phyloP scores from a whole-genome alignment of 2,888 invertebrate species.

The Gastrophysa polygoni region DNA sequence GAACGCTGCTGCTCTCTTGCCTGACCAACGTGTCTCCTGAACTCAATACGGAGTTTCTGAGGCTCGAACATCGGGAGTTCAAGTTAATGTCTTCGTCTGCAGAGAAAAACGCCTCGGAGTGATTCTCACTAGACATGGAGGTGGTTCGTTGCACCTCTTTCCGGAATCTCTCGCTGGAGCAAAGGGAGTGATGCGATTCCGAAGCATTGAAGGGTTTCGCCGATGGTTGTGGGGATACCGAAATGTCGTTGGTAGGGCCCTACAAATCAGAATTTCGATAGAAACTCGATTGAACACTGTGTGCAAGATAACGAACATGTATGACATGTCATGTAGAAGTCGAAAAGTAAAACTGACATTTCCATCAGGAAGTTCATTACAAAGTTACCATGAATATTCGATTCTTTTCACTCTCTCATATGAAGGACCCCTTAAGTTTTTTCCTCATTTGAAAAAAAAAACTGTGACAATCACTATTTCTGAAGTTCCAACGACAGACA shows the following conservation, averaged over 20 bases:
- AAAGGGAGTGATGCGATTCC: conserved; percentile 72
- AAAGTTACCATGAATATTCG: too few species aligned
- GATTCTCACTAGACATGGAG: conserved; percentile 88
- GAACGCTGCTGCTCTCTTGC: conserved; percentile 50
- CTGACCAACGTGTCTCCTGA: conserved; percentile 50
- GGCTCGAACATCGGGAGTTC: conserved; percentile 71
- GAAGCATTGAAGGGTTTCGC: conserved; percentile 65
- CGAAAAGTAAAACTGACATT: too few species aligned
- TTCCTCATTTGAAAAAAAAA: too few species aligned
- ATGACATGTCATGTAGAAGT: too few species aligned
- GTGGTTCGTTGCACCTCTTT: conserved; percentile 80
- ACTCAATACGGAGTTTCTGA: conserved; percentile 70
- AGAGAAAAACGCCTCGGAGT: conserved; percentile 90
- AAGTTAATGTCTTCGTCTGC: conserved; percentile 85
- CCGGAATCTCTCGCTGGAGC: conserved; percentile 65
- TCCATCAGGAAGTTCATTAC: too few species aligned
- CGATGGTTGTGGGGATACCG: conserved; percentile 57
- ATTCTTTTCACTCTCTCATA: not conserved
- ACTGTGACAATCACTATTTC: too few species aligned
- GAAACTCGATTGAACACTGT: not conserved
- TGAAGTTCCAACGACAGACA: too few species aligned
- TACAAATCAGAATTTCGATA: conserved; percentile 31
- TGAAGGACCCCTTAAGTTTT: too few species aligned
- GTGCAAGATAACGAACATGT: too few species aligned
- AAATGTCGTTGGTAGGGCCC: conserved; percentile 43